These are phyloP conservation scores for Peromyscus nudipes DNA, from an alignment of 2,797 vertebrate species.

Conservation along the genomic window DNA sequence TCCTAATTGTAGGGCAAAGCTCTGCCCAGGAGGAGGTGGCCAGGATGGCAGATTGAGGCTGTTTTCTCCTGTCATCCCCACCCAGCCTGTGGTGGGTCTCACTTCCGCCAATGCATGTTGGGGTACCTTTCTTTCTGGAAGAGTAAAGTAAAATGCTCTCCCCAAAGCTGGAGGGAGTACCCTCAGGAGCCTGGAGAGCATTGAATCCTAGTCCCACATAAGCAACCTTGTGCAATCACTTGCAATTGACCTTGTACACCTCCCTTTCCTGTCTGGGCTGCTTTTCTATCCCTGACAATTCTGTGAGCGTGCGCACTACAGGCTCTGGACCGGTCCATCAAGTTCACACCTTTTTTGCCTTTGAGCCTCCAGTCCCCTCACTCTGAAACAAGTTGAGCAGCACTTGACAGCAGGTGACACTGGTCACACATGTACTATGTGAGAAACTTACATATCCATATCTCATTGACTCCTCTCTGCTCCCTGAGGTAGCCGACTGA, in stretches of 20 bases:
- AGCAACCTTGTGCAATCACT: neutral
- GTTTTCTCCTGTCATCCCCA: neutral
- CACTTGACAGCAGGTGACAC: neutral
- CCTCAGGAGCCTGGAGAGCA: neutral
- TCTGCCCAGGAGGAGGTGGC: conserved; percentile 48
- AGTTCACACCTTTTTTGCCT: neutral
- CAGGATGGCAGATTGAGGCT: conserved; percentile 43
- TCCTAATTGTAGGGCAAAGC: conserved; percentile 76
- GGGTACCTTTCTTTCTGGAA: neutral
- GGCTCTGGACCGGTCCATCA: neutral
- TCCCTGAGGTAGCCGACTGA: neutral
- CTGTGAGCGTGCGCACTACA: neutral
- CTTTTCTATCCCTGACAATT: neutral
- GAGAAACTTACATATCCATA: neutral
- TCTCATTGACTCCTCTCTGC: neutral
- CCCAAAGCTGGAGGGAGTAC: neutral
- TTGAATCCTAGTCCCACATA: neutral
- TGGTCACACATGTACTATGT: neutral
- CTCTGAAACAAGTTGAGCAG: neutral
- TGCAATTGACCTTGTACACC: neutral
- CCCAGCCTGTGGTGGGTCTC: neutral
- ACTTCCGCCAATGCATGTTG: neutral
- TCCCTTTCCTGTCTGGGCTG: neutral
- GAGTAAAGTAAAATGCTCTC: neutral
- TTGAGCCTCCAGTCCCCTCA: neutral